phyloP scores from a whole-genome alignment of 1,140 invertebrate species.

The Pogonomyrmex californicus region DNA sequence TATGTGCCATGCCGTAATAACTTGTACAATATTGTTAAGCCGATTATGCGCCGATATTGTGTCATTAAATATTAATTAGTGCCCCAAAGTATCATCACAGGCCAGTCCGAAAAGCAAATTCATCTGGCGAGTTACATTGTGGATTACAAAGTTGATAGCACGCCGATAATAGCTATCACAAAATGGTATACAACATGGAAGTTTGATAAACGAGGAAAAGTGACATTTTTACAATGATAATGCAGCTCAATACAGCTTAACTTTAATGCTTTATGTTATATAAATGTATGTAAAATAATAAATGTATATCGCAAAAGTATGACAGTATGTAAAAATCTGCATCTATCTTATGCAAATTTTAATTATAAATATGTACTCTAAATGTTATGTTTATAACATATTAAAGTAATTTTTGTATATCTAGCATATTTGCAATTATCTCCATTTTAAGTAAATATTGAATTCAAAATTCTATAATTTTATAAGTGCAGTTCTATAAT shows the following conservation, averaged over 20 bases:
- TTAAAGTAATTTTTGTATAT: background rate
- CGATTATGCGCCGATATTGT: conserved; percentile 63
- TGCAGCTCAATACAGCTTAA: background rate
- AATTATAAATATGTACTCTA: background rate
- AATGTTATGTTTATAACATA: background rate
- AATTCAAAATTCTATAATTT: background rate
- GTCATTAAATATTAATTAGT: conserved; percentile 75
- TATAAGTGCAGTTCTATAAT: background rate
- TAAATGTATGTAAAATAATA: background rate
- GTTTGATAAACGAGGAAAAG: background rate
- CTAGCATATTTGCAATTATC: background rate
- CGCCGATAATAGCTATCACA: conserved; percentile 46
- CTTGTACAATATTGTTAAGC: conserved; percentile 66
- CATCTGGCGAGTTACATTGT: background rate
- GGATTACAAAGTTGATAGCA: conserved; percentile 8
- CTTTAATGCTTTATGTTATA: background rate
- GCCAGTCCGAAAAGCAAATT: conserved; percentile 19
- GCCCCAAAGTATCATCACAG: conserved; percentile 40
- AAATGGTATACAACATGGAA: background rate
- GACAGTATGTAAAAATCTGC: background rate
- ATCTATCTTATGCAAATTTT: background rate
- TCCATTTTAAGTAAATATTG: background rate
- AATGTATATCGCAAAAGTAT: background rate
- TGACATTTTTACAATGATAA: conserved; percentile 9
- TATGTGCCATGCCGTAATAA: conserved; percentile 28